Percentiles rank a stretch among this genome's conserved stretches.
phyloP scores from a whole-genome alignment of 1,140 invertebrate species.

The Venustaconcha ellipsiformis region DNA sequence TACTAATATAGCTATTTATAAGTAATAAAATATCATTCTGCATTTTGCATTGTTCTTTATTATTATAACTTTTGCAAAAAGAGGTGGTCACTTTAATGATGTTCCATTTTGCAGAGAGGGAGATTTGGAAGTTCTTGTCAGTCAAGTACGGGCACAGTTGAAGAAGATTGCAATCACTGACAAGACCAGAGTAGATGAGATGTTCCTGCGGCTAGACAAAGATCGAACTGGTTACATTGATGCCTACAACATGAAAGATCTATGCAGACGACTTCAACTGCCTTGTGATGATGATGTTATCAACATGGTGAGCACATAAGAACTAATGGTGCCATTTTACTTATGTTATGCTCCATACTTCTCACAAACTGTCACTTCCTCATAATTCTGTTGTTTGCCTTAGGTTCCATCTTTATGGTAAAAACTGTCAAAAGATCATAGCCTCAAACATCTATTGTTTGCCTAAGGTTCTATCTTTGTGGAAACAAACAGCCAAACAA shows the following conservation, averaged over 20 bases:
- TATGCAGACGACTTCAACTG: slow-evolving; percentile 62
- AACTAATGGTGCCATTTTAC: not conserved
- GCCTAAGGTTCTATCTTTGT: too few relatives aligned
- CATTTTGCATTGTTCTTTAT: too few relatives aligned
- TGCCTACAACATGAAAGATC: slow-evolving; percentile 61
- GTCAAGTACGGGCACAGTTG: slow-evolving; percentile 64
- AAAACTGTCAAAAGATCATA: too few relatives aligned
- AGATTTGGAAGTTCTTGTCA: slow-evolving; percentile 56
- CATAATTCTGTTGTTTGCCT: too few relatives aligned
- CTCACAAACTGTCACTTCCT: too few relatives aligned
- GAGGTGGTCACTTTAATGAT: not conserved
- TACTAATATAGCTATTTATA: too few relatives aligned
- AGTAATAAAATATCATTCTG: too few relatives aligned
- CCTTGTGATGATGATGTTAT: slow-evolving; percentile 68
- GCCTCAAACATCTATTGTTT: too few relatives aligned
- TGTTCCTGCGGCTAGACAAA: slow-evolving; percentile 67
- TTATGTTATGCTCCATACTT: not conserved
- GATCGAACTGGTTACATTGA: slow-evolving; percentile 65
- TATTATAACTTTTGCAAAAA: too few relatives aligned
- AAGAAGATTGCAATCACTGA: slow-evolving; percentile 69
- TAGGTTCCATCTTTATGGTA: too few relatives aligned
- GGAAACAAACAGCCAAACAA: too few relatives aligned
- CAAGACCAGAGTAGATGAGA: slow-evolving; percentile 64
- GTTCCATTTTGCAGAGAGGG: slow-evolving; percentile 46
- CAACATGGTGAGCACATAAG: slow-evolving; percentile 54